Conservation (phyloP, 1,140 invertebrate genomes). For the Polypedilum pembai region DNA sequence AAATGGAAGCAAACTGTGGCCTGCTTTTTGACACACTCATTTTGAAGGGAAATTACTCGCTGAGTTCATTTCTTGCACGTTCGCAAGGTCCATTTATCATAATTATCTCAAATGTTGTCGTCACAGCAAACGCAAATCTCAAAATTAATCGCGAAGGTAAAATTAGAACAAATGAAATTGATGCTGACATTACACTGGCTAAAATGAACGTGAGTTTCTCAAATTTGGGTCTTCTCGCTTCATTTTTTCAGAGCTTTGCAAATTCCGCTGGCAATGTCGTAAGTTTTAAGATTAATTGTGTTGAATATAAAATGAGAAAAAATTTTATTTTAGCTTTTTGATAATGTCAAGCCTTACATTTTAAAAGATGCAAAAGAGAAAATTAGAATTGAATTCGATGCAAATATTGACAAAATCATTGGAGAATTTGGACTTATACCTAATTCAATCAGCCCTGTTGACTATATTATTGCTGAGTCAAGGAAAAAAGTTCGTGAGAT, state of each 20-base stretch:
- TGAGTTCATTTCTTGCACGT: constrained; percentile 59
- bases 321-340: constrained; percentile 60
- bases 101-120: constrained; percentile 58
- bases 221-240: constrained; percentile 66
- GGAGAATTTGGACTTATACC: constrained; percentile 60
- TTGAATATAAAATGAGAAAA: not conserved
- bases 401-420: constrained; percentile 57
- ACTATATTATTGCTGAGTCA: constrained; percentile 66
- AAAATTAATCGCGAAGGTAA: constrained; percentile 63
- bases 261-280: constrained; percentile 53
- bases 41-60: constrained; percentile 66
- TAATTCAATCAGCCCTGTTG: constrained; percentile 76
- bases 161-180: constrained; percentile 65
- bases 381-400: constrained; percentile 56
- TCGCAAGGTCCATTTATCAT: constrained; percentile 70
- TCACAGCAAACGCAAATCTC: constrained; percentile 54
- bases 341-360: constrained; percentile 76
- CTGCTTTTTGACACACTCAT: constrained; percentile 59
- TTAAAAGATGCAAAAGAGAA: constrained; percentile 65
- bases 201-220: constrained; percentile 72
- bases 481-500: constrained; percentile 61
- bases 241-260: constrained; percentile 66
- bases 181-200: constrained; percentile 69
- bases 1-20: constrained; percentile 52
- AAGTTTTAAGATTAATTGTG: not conserved